These are phyloP conservation scores for Poeciliopsis occidentalis DNA, from an alignment of 2,113 vertebrate genomes.

Conservation along the genomic window DNA sequence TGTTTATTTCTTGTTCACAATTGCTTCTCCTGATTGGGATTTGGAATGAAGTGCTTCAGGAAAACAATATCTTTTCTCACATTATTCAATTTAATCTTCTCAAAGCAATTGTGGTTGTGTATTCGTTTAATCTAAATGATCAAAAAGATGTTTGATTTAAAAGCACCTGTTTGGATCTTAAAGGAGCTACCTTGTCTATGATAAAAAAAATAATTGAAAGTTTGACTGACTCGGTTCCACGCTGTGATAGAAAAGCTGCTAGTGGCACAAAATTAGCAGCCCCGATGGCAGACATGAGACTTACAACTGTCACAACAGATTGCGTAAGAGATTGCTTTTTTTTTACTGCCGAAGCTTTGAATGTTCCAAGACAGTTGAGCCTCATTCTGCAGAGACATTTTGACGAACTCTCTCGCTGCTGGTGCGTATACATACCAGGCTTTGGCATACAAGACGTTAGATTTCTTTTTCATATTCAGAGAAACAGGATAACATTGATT, in stretches of 20 bases:
- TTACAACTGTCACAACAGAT: conserved; percentile 17
- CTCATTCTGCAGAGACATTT: conserved; percentile 1
- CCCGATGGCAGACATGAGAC: neutral
- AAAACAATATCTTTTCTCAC: neutral
- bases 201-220: neutral
- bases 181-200: neutral
- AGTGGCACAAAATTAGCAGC: neutral
- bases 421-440: neutral
- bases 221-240: conserved; percentile 4
- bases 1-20: conserved; percentile 32
- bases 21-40: conserved; percentile 13
- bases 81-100: neutral
- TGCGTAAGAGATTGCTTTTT: neutral
- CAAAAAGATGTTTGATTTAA: neutral
- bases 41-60: conserved; percentile 22
- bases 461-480: neutral
- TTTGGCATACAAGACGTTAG: neutral
- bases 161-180: neutral
- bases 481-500: neutral
- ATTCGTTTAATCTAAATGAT: neutral
- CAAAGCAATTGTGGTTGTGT: neutral
- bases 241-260: neutral
- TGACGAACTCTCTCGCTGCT: neutral
- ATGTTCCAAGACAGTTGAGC: neutral
- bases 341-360: neutral